phyloP scores from a whole-genome alignment of 1,140 invertebrate species.

The Drosophila nigrodunni region DNA sequence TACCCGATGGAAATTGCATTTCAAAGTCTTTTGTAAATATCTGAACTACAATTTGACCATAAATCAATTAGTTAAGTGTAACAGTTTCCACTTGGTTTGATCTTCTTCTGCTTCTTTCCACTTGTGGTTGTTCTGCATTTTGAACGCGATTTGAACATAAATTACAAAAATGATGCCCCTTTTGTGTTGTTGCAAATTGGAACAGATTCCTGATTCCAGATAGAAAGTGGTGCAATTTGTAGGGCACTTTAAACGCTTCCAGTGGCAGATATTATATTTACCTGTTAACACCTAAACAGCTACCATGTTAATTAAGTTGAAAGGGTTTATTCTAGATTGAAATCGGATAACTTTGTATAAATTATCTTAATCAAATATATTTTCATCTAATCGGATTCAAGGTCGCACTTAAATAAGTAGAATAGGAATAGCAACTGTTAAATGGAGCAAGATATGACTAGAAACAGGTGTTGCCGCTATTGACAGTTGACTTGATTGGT shows the following conservation, averaged over 20 bases:
- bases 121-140: conserved; percentile 37
- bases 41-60: conserved; percentile 53
- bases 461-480: conserved; percentile 69
- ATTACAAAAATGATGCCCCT: conserved; percentile 60
- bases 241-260: conserved; percentile 45
- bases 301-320: conserved; percentile 1
- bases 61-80: conserved; percentile 74
- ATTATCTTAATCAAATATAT: conserved; percentile 1
- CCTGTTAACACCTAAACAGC: conserved; percentile 36
- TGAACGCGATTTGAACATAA: conserved; percentile 60
- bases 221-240: conserved; percentile 49
- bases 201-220: conserved; percentile 26
- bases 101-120: conserved; percentile 11
- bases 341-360: conserved; percentile 41
- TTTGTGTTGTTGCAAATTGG: conserved; percentile 70
- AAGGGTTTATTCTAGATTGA: not conserved
- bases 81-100: conserved; percentile 43
- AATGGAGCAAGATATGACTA: conserved; percentile 19
- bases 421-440: conserved; percentile 17
- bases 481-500: conserved; percentile 74
- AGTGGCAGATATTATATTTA: conserved; percentile 26
- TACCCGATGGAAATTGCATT: conserved; percentile 25
- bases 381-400: conserved; percentile 44
- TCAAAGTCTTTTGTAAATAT: conserved; percentile 46
- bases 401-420: conserved; percentile 41